Evolutionary conservation across 1,140 invertebrate genomes (phyloP).

Genomic region (Euborellia annulipes): DNA sequence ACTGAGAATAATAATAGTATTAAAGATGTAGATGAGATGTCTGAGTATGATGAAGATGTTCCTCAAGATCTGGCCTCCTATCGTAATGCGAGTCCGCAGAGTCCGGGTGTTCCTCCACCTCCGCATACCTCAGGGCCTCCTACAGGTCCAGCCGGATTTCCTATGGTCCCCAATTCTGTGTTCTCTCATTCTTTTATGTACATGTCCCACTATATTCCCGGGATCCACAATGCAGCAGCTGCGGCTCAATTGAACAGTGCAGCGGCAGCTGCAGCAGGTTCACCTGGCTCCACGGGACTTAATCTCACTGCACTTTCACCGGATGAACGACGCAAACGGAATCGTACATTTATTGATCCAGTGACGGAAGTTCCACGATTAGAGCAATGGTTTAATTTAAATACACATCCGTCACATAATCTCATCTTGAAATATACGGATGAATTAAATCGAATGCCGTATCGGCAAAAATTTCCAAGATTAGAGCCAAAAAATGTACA

Average conservation of each 20-base stretch:
- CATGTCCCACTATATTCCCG: constrained; percentile 72
- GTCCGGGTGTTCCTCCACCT: too few relatives aligned
- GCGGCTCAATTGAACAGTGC: background rate
- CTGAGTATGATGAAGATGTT: constrained; percentile 41
- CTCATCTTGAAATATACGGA: constrained; percentile 94
- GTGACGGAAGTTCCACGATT: constrained; percentile 92
- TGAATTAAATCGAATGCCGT: constrained; percentile 85
- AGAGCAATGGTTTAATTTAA: constrained; percentile 93
- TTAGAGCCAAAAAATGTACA: constrained; percentile 96
- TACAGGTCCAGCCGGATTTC: constrained; percentile 41
- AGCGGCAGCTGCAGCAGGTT: constrained; percentile 4
- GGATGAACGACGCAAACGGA: constrained; percentile 79
- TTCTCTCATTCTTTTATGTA: constrained; percentile 78
- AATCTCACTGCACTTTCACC: constrained; percentile 23
- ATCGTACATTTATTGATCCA: constrained; percentile 97
- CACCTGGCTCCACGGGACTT: constrained; percentile 5
- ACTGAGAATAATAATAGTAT: constrained; percentile 4
- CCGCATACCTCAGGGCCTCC: too few relatives aligned
- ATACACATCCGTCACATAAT: constrained; percentile 94
- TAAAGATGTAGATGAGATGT: constrained; percentile 32
- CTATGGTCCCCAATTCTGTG: constrained; percentile 66
- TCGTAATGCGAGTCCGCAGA: too few relatives aligned
- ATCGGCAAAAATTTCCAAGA: constrained; percentile 89
- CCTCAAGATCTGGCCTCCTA: too few relatives aligned
- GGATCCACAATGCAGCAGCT: too few relatives aligned